Conservation (phyloP, 2,888 invertebrate species). For the Meghimatium bilineatum region DNA sequence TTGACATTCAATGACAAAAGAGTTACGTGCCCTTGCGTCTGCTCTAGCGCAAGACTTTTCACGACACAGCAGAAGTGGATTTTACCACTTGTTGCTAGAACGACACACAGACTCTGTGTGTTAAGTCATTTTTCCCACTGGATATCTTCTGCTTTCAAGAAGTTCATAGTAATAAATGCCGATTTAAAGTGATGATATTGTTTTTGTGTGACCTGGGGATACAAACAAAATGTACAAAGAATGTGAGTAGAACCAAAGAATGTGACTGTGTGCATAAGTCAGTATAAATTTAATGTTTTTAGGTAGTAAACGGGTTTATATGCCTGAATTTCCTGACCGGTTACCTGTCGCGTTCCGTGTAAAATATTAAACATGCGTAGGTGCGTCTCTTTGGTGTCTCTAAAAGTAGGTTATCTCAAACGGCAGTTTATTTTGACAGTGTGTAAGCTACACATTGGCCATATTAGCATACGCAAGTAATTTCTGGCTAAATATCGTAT, state of each 20-base stretch:
- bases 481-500: too few species aligned
- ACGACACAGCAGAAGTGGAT: neutral
- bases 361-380: neutral
- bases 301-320: neutral
- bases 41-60: neutral
- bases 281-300: too few species aligned
- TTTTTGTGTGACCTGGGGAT: neutral
- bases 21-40: conserved; percentile 4
- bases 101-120: neutral
- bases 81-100: neutral
- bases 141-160: neutral
- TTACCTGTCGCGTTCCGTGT: neutral
- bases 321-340: neutral
- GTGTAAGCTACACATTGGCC: neutral
- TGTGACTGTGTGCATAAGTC: neutral
- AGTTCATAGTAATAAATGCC: neutral
- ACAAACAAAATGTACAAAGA: neutral
- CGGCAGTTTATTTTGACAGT: neutral
- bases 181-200: neutral
- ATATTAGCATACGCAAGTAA: neutral
- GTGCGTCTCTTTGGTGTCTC: neutral
- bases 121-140: neutral
- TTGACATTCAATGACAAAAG: neutral
- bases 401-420: neutral
- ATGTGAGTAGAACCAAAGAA: neutral